Conservation (phyloP, 1,140 invertebrate genomes). For the Cephus cinctus region DNA sequence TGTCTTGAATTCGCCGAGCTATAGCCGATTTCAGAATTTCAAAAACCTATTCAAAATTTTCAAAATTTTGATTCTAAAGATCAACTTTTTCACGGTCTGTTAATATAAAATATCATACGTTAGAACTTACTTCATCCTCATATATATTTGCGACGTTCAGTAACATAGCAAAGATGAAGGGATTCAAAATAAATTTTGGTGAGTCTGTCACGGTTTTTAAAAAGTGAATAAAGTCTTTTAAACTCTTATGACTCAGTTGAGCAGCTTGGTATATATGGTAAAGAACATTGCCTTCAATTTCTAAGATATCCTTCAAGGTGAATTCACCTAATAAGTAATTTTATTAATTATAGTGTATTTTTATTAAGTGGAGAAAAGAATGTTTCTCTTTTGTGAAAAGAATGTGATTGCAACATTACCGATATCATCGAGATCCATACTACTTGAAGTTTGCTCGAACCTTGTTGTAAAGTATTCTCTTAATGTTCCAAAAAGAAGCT, state of each 20-base stretch:
- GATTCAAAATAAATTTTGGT: slow-evolving; percentile 57
- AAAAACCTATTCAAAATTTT: slow-evolving; percentile 36
- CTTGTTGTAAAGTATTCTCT: slow-evolving; percentile 47
- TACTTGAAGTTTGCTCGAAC: slow-evolving; percentile 29
- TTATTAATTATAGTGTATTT: slow-evolving; percentile 7
- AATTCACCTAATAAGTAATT: slow-evolving; percentile 23
- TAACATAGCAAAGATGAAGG: slow-evolving; percentile 58
- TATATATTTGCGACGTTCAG: slow-evolving; percentile 54
- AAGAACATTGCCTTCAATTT: slow-evolving; percentile 59
- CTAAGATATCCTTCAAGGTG: slow-evolving; percentile 41
- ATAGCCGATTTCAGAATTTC: slow-evolving; percentile 55
- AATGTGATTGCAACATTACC: slow-evolving; percentile 21
- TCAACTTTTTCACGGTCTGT: not conserved
- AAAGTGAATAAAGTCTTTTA: slow-evolving; percentile 56
- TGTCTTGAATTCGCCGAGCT: slow-evolving; percentile 49
- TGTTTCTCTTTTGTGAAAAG: slow-evolving; percentile 3
- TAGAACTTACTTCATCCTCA: slow-evolving; percentile 49
- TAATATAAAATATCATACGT: slow-evolving; percentile 9
- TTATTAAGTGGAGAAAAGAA: slow-evolving; percentile 11
- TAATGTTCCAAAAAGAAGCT: slow-evolving; percentile 44
- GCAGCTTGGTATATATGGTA: slow-evolving; percentile 59
- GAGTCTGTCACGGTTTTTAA: slow-evolving; percentile 52
- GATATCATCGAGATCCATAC: slow-evolving; percentile 31
- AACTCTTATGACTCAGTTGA: slow-evolving; percentile 49
- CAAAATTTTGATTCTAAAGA: slow-evolving; percentile 4